Conservation (phyloP, 2,113 vertebrate species). For the Junco hyemalis region DNA sequence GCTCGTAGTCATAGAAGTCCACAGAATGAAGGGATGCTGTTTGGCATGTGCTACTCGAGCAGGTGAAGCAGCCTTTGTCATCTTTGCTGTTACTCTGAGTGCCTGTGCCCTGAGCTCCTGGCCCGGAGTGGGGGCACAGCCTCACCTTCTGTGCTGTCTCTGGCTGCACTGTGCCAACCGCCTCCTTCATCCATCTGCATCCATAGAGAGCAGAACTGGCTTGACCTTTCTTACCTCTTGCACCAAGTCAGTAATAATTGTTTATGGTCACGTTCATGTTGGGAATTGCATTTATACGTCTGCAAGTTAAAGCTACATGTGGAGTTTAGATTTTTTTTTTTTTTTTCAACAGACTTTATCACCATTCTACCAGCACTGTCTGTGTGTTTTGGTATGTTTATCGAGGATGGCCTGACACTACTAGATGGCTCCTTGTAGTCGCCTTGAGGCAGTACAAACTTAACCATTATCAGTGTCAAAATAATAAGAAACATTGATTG, state of each 20-base stretch:
- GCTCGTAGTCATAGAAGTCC: neutral
- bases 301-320: neutral
- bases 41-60: fast-evolving
- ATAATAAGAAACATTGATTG: neutral
- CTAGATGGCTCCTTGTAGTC: neutral
- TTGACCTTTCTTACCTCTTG: neutral
- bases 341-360: neutral
- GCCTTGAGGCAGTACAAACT: neutral
- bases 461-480: neutral
- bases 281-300: neutral
- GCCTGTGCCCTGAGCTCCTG: neutral
- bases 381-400: neutral
- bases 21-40: neutral
- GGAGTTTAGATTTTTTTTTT: neutral
- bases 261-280: neutral
- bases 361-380: neutral
- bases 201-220: neutral
- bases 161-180: neutral
- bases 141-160: neutral
- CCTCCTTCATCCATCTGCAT: neutral
- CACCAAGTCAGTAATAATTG: neutral
- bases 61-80: neutral
- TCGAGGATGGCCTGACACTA: neutral
- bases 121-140: neutral
- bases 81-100: neutral